Evolutionary conservation across 2,888 invertebrate species (phyloP), one percentile per base, ranked within the genome.

Genomic region (Microctonus aethiopoides): DNA sequence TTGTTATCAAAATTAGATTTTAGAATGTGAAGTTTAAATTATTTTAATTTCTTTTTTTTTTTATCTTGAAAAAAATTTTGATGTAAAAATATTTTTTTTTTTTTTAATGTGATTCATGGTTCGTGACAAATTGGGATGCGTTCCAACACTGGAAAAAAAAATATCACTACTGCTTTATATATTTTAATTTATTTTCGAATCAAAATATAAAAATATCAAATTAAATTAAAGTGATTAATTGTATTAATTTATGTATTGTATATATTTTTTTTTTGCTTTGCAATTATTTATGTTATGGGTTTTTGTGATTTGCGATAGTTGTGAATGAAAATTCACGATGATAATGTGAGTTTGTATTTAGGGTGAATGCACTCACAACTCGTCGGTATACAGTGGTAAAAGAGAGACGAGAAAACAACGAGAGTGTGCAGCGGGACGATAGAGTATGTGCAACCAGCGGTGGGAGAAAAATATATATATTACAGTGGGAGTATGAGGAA

Each of bases 291-390:
- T 16, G 16, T 46, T n/a, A 16, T 46, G 10, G 1, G 16, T 24
- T 2, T 29, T 32, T 16, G n/a, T 29, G 20, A 16, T 34, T 20
- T 16, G 29, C 10, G 4, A 16, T 29, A 29, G 3, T 26, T 29
- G 57, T 63, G 51, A 63, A 63, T 63, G 62, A 63, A 63, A 63
- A 63, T n/a, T 63, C 51, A 13, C 51, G 29, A 46, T 24, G 16
- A 16, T 60, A 20, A 24, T 16, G 24, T 11, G 46, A 46, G 20
- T 16, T 46, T 11, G 24, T 32, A 34, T 32, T 57, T 32, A 57
- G 62, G 51, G 51, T 63, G 62, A 63, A 63, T 41, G 62, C 62
- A 63, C 62, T 63, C n/a, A n/a, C 34, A 22, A 9, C 29, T 29
- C 32, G 16, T 51, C 20, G 10, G 41, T 63, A 39, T 22, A 26